A percentile compares a stretch with the other conserved stretches of the same genome.
phyloP scores from a whole-genome alignment of 2,113 vertebrate genomes.

The Glaucomys volans region DNA sequence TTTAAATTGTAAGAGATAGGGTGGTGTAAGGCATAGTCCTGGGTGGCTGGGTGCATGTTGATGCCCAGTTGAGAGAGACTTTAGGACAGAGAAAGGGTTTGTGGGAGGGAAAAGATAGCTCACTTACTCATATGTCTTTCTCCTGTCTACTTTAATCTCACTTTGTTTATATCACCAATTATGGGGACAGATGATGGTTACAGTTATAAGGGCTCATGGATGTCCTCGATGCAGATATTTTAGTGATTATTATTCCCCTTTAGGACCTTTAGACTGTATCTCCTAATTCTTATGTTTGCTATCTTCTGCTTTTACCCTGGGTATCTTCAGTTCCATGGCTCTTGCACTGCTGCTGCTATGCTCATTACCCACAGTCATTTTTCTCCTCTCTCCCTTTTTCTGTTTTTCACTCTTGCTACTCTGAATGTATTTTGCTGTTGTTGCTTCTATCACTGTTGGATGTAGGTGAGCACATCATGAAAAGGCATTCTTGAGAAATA shows the following conservation, averaged over 20 bases:
- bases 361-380: background rate
- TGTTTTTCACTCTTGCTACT: background rate
- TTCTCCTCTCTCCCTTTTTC: background rate
- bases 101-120: background rate
- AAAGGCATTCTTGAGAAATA: background rate
- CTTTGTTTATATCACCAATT: background rate
- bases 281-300: background rate
- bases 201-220: background rate
- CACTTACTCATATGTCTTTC: background rate
- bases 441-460: background rate
- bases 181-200: background rate
- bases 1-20: background rate
- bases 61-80: background rate
- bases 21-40: background rate
- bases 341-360: background rate
- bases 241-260: background rate
- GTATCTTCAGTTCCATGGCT: background rate
- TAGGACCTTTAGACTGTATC: background rate
- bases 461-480: background rate
- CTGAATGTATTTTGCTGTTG: background rate
- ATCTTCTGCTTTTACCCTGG: background rate
- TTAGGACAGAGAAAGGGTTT: background rate
- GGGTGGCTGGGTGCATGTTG: background rate
- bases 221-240: background rate
- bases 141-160: background rate